Conservation (phyloP, 2,888 invertebrate species). For the Drosophila tanythrix region DNA sequence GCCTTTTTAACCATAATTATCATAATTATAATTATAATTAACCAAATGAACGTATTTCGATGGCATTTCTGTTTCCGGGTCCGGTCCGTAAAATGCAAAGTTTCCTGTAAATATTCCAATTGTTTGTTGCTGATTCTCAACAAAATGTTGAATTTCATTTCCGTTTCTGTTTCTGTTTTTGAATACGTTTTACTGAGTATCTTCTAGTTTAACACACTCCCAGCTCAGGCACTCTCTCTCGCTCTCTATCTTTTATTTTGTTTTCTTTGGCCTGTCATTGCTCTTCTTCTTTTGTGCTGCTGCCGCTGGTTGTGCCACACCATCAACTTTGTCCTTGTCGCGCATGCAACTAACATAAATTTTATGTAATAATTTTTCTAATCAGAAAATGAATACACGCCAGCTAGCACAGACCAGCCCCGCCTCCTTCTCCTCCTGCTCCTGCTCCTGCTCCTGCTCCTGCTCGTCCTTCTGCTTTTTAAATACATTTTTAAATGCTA, state of each 20-base stretch:
- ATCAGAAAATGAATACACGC: slow-evolving; percentile 71
- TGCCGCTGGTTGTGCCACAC: slow-evolving; percentile 10
- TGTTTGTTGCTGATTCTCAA: background rate
- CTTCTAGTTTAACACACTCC: background rate
- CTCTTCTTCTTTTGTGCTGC: background rate
- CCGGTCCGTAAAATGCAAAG: background rate
- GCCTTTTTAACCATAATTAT: background rate
- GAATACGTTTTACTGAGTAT: background rate
- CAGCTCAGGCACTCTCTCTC: background rate
- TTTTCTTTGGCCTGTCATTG: background rate
- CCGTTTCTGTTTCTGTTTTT: background rate
- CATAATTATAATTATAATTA: too few relatives aligned
- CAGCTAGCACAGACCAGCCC: background rate
- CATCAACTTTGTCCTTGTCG: slow-evolving; percentile 59
- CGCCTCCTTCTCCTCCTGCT: background rate
- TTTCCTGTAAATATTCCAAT: background rate
- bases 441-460: background rate
- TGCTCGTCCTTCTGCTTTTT: slow-evolving; percentile 38
- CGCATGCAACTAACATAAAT: slow-evolving; percentile 73
- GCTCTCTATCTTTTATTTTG: background rate
- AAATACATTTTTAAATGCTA: slow-evolving; percentile 75
- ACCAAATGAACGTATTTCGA: background rate
- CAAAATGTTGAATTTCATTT: background rate
- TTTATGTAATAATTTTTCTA: slow-evolving; percentile 77
- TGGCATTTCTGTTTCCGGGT: background rate